Conservation (phyloP, 1,140 invertebrate genomes). For the Platyscapa corneri region DNA sequence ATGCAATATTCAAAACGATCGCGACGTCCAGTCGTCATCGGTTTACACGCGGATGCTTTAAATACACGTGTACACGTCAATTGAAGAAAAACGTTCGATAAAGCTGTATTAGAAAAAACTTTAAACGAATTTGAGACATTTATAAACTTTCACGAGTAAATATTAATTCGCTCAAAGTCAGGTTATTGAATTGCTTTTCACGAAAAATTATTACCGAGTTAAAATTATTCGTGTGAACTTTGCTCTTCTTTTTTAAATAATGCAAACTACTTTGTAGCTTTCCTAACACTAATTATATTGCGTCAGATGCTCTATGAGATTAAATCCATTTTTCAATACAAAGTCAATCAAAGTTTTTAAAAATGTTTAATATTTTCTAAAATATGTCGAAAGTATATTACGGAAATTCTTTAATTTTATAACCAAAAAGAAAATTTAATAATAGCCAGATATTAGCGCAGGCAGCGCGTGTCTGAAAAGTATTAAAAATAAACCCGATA, state of each 20-base stretch:
- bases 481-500: no score
- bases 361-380: not conserved
- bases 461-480: no score
- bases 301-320: no score
- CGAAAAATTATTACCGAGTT: not conserved
- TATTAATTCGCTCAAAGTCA: not conserved
- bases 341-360: not conserved
- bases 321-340: not conserved
- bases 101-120: not conserved
- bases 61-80: not conserved
- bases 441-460: no score
- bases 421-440: no score
- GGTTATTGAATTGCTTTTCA: not conserved
- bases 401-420: no score
- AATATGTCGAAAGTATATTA: no score
- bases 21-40: not conserved
- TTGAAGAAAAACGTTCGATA: slow-evolving; percentile 2
- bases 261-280: not conserved
- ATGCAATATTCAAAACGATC: slow-evolving; percentile 11
- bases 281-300: no score
- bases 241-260: not conserved
- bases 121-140: not conserved
- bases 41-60: not conserved
- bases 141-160: not conserved
- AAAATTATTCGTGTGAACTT: no score